Evolutionary conservation across 2,888 invertebrate genomes (phyloP), one percentile per base, ranked within the genome.

Genomic region (Deilephila elpenor): DNA sequence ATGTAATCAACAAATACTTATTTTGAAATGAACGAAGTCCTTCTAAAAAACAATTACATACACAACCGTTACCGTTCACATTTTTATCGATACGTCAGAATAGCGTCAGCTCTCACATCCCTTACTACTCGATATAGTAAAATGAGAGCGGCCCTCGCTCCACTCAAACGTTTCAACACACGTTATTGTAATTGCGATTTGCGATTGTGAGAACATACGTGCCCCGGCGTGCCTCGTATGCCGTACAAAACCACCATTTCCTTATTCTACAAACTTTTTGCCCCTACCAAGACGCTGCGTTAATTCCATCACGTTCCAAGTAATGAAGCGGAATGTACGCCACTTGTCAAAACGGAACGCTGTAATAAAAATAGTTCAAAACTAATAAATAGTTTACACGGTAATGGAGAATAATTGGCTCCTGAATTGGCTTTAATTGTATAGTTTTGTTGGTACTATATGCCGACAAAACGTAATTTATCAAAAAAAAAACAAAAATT

Each of bases 161-260:
- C 56, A n/a, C 56, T 67, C 67, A 51, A 67, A 76, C 74, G 75
- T 76, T 75, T 76, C 75, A 76, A 77, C 75, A 77, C 76, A 61
- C 61, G 56, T 59, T 59, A 75, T 75, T 75, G 73, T 73, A 71
- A 71, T 73, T 71, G 72, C 62, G 61, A 56, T 53, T 74, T 70
- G 72, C 59, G 56, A 56, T 53, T 74, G 73, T 71, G 74, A 76
- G 67, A 67, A 67, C 67, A 44, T 67, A 67, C 67, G 67, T 67
- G 67, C 17, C 5, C 67, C 25, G 67, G 51, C 29, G 60, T 51
- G 29, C 51, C 51, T 51, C 25, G 51, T 51, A 51, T 20, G 67
- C 67, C 67, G 25, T 67, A 17, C 51, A 51, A 25, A 67, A 67
- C 51, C 51, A 51, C n/a, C n/a, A 56, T 67, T 67, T 67, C 67